Percentiles rank a stretch among this genome's conserved stretches.
These are phyloP conservation scores for Cetonia aurata DNA, from an alignment of 2,888 invertebrate species.

Conservation along the genomic window DNA sequence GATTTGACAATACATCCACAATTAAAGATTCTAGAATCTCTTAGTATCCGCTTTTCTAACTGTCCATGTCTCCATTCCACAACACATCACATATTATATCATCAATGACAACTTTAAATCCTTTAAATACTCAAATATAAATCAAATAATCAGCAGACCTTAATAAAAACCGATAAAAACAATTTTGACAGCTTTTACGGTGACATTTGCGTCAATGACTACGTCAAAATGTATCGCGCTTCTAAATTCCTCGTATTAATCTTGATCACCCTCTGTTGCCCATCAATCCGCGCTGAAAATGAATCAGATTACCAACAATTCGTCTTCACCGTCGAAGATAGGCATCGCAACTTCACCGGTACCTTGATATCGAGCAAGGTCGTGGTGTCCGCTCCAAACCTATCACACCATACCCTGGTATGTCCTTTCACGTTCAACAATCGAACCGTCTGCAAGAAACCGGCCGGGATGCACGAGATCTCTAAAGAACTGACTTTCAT, in stretches of 20 bases:
- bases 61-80: too few species aligned
- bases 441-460: not conserved
- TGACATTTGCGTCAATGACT: not conserved
- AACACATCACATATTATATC: too few species aligned
- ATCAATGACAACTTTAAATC: too few species aligned
- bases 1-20: too few species aligned
- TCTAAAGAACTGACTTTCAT: conserved; percentile 1
- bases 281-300: not conserved
- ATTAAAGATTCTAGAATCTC: too few species aligned
- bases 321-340: not conserved
- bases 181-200: too few species aligned
- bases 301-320: conserved; percentile 7
- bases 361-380: conserved; percentile 5
- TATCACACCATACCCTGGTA: not conserved
- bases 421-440: not conserved
- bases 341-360: not conserved
- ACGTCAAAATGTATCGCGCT: not conserved
- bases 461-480: not conserved
- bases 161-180: too few species aligned
- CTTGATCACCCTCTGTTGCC: not conserved
- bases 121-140: too few species aligned
- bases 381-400: not conserved
- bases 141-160: too few species aligned
- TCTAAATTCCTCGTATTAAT: conserved; percentile 6
- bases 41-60: too few species aligned